phyloP scores from a whole-genome alignment of 2,113 vertebrate genomes.

The Pycnonotus jocosus region DNA sequence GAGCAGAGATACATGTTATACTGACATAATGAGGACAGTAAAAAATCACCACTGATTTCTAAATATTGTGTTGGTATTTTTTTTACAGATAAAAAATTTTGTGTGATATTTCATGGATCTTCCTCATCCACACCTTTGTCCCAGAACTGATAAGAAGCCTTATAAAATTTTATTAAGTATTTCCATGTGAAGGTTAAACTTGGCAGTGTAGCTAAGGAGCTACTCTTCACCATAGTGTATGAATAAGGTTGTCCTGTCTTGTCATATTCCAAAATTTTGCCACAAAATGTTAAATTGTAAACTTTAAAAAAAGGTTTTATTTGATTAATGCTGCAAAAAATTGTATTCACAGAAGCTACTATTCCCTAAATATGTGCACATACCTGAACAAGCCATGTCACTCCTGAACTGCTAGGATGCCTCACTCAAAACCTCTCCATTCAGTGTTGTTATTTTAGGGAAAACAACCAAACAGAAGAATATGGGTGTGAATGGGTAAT shows the following conservation, averaged over 20 bases:
- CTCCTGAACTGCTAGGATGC: neutral
- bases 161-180: neutral
- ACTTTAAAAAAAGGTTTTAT: neutral
- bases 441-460: neutral
- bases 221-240: rapidly evolving
- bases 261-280: neutral
- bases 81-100: neutral
- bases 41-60: neutral
- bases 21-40: neutral
- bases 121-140: neutral
- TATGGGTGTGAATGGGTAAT: neutral
- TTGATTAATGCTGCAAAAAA: neutral
- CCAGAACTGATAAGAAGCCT: neutral
- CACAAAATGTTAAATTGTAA: neutral
- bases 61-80: neutral
- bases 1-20: neutral
- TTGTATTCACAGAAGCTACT: neutral
- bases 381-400: neutral
- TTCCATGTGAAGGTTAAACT: neutral
- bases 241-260: neutral
- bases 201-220: neutral
- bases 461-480: neutral
- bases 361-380: neutral
- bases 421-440: neutral
- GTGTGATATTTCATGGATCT: neutral